Conservation (phyloP, 2,113 vertebrate species). For the Nesogale talazaci region DNA sequence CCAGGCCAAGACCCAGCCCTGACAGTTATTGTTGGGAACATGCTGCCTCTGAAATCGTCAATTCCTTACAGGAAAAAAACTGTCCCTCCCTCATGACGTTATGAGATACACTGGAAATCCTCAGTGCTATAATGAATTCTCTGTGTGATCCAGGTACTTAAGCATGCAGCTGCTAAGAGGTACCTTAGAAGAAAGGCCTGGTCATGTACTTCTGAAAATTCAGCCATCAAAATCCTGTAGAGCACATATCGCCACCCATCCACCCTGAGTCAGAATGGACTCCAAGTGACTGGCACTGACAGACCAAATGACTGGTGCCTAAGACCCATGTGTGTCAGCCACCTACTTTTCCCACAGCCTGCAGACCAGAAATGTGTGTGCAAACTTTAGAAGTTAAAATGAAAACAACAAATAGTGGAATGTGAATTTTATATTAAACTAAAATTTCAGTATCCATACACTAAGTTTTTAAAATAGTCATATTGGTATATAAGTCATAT, state of each 20-base stretch:
- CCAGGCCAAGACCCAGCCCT: not conserved
- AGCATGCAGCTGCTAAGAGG: not conserved
- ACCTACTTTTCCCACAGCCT: not conserved
- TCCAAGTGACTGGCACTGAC: not conserved
- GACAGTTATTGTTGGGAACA: not conserved
- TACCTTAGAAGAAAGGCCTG: not conserved
- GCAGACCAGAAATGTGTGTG: not conserved
- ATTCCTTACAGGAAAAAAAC: not conserved
- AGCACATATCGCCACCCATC: not conserved
- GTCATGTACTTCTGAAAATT: not conserved
- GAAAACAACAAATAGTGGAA: not conserved
- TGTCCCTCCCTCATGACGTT: not conserved
- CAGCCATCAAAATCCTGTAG: not conserved
- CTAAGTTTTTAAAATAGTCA: conserved; percentile 1
- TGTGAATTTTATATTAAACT: not conserved
- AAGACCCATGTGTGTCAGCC: not conserved
- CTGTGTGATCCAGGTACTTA: not conserved
- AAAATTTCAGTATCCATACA: not conserved
- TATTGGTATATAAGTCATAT: too few relatives aligned
- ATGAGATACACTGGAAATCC: not conserved
- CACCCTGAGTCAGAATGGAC: not conserved
- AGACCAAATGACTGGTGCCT: not conserved
- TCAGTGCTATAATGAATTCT: not conserved
- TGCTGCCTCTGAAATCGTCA: not conserved
- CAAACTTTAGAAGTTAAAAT: not conserved